Percentiles rank a stretch among this genome's conserved stretches.
phyloP scores from a whole-genome alignment of 2,888 invertebrate genomes.

The Sepiola atlantica region DNA sequence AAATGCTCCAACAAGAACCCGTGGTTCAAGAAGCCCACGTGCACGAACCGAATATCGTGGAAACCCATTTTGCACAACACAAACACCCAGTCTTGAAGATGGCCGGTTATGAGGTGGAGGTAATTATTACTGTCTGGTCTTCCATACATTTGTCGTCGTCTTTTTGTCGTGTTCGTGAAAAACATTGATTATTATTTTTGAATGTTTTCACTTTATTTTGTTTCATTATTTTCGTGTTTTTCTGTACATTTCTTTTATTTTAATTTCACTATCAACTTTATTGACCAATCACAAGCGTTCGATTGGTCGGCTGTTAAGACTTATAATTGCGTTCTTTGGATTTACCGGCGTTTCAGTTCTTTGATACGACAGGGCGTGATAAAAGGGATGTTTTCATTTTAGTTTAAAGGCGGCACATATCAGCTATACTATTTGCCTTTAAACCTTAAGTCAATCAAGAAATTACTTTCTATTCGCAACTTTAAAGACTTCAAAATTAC shows the following conservation, averaged over 20 bases:
- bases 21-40: not conserved
- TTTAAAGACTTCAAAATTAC: too few species aligned
- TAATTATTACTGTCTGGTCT: not conserved
- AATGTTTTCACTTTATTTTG: not conserved
- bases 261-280: not conserved
- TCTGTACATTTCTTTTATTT: not conserved
- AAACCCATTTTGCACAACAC: not conserved
- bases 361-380: too few species aligned
- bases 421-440: not conserved
- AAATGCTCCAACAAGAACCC: not conserved
- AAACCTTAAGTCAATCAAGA: not conserved
- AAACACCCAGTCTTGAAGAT: not conserved
- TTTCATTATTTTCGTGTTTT: not conserved
- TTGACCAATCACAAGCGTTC: not conserved
- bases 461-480: too few species aligned
- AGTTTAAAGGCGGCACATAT: not conserved
- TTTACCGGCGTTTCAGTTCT: too few species aligned
- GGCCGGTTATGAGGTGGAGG: slow-evolving; percentile 21
- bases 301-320: not conserved
- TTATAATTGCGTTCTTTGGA: not conserved
- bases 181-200: not conserved
- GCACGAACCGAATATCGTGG: not conserved
- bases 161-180: not conserved
- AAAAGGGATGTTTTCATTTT: not conserved
- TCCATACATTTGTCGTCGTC: not conserved